Evolutionary conservation across 1,140 invertebrate species (phyloP), one percentile per base, ranked within the genome.

Genomic region (Ladona fulva): DNA sequence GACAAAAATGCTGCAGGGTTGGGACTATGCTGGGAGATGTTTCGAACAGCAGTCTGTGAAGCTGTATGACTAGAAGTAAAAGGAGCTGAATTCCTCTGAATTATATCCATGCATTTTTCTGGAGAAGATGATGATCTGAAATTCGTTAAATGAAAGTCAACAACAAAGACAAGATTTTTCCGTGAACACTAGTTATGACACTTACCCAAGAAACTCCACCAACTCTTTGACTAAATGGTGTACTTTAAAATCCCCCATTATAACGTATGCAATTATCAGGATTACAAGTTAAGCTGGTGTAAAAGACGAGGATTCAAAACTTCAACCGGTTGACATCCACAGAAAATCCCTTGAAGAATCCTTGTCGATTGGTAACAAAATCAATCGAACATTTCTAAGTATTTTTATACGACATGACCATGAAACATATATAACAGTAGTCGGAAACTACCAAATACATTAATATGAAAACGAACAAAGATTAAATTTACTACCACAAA

Each of bases 141-240:
- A 76, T 37, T 25, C 74, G 42, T 44, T 76, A n/a, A n/a, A n/a
- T n/a, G 78, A 74, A 22, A 6, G 52, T 66, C 52, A 66, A 16
- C 5, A 66, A 12, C 3, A 19, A 12, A 1, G 29, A 37, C 29
- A 5, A 5, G 8, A 37, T 37, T 37, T 5, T 37, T 8, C 29
- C 1, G 29, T 37, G 8, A 1, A 78, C n/a, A 76, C 37, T 8
- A 66, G 12, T n/a, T n/a, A 52, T 25, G 42, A 79, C 16, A 76
- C 81, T 82, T 83, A 88, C 86, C 85, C 86, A 12, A 88, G 82
- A 76, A 84, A 80, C 76, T 84, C 83, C 76, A 88, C 82, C 78
- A 88, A 81, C 78, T 87, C 85, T 76, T 82, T 82, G 14, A 87
- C 83, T 52, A 88, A 82, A 81, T 85, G 84, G 79, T 87, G 86